Conservation (phyloP, 2,113 vertebrate species). For the Cephalopholis sonnerati region DNA sequence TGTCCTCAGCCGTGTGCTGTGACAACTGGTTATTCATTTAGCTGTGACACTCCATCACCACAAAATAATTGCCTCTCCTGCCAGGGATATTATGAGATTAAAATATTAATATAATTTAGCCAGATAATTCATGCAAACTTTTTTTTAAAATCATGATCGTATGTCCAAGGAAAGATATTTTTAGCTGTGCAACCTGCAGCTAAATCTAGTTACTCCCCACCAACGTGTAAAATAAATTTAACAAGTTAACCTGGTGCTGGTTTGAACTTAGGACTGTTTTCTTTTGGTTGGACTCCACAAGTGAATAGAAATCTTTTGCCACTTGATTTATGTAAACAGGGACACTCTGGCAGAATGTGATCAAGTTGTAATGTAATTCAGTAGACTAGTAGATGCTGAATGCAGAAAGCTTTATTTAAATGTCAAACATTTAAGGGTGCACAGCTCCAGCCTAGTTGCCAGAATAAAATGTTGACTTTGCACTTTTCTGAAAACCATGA, state of each 20-base stretch:
- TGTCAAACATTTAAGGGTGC: neutral
- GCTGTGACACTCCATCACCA: conserved; percentile 55
- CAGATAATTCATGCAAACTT: conserved; percentile 37
- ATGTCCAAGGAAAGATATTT: conserved; percentile 31
- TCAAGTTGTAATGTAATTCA: neutral
- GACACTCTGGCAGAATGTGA: neutral
- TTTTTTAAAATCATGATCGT: conserved; percentile 10
- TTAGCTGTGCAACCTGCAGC: conserved; percentile 19
- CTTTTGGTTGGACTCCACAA: neutral
- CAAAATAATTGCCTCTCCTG: conserved; percentile 65
- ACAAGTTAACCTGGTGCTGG: neutral
- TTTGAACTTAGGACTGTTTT: neutral
- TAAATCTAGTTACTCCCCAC: neutral
- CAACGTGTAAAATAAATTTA: neutral
- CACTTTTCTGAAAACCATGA: no score
- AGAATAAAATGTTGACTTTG: no score
- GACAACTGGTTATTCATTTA: conserved; percentile 65
- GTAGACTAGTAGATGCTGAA: neutral
- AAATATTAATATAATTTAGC: conserved; percentile 60
- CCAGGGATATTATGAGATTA: conserved; percentile 54
- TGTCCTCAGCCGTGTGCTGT: conserved; percentile 50
- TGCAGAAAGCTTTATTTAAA: neutral
- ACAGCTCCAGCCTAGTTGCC: no score
- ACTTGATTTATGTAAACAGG: neutral
- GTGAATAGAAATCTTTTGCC: neutral